Evolutionary conservation across 1,140 invertebrate genomes (phyloP).

Genomic region (fruit fly (Drosophila melanogaster)): Release_6_plus_ISO1_MT NT_033777.3:11031001-11031500

Average conservation of each 20-base stretch:
- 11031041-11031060: conserved; percentile 23
- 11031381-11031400: not conserved
- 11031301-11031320: conserved; percentile 11
- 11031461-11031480: no score
- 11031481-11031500: not conserved
- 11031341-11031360: conserved; percentile 24
- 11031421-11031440: no score
- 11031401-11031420: no score
- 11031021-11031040: conserved; percentile 4
- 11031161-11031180: conserved; percentile 33
- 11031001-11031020: conserved; percentile 34
- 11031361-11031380: not conserved
- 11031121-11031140: conserved; percentile 35
- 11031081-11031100: conserved; percentile 16
- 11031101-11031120: conserved; percentile 31
- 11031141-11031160: conserved; percentile 26
- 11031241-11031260: conserved; percentile 14
- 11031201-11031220: conserved; percentile 55
- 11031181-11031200: conserved; percentile 30
- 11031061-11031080: conserved; percentile 2
- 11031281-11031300: conserved; percentile 4
- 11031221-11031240: conserved; percentile 41
- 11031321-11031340: not conserved
- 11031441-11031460: no score
- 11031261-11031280: conserved; percentile 48